A percentile compares a stretch with the other conserved stretches of the same genome.
These are phyloP conservation scores for Thermophis baileyi DNA, from an alignment of 2,113 vertebrate species.

Conservation along the genomic window DNA sequence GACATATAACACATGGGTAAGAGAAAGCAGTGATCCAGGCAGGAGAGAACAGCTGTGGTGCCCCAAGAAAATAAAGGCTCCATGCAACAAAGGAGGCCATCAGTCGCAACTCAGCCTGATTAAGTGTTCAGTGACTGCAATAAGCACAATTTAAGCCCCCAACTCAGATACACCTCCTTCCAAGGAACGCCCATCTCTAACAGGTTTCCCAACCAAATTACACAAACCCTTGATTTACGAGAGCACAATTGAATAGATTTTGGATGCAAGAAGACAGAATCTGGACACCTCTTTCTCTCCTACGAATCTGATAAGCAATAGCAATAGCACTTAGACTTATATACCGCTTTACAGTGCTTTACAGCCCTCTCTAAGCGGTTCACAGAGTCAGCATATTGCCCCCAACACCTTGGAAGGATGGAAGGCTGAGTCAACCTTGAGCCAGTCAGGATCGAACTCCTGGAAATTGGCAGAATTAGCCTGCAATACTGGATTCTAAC, in stretches of 20 bases:
- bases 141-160: neutral
- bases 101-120: neutral
- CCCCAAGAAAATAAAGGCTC: neutral
- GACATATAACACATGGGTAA: neutral
- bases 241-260: neutral
- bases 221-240: neutral
- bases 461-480: no score
- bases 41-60: no score
- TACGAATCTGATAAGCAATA: neutral
- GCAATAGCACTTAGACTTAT: no score
- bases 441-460: no score
- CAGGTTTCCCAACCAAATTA: neutral
- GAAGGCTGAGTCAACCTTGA: no score
- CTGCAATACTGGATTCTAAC: no score
- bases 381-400: no score
- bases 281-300: neutral
- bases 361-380: no score
- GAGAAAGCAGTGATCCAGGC: neutral
- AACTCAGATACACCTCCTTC: neutral
- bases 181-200: neutral
- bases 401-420: no score
- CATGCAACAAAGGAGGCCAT: neutral
- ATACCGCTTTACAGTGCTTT: no score
- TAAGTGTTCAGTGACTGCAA: neutral
- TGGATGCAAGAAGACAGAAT: neutral